phyloP scores from a whole-genome alignment of 2,797 vertebrate species.

The Takifugu ocellatus region DNA sequence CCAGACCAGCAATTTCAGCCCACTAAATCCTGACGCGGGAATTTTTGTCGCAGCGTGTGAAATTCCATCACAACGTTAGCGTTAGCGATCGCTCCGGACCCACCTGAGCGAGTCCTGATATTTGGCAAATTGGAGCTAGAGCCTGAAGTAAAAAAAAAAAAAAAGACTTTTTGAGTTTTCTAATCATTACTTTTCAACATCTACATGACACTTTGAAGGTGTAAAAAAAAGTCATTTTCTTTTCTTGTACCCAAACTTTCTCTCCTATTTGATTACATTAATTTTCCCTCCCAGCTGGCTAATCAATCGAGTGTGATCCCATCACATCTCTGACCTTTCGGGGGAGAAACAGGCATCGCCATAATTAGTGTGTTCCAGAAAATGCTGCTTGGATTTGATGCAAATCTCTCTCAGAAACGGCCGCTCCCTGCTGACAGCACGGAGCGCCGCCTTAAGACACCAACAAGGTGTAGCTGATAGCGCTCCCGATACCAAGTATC shows the following conservation, averaged over 20 bases:
- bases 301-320: slow-evolving; percentile 82
- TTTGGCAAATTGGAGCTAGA: no score
- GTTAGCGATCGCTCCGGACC: no score
- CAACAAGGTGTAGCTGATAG: slow-evolving; percentile 83
- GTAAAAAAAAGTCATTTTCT: neutral
- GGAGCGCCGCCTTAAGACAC: slow-evolving; percentile 75
- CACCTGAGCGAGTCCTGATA: no score
- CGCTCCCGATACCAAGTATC: slow-evolving; percentile 75
- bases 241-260: slow-evolving; percentile 7
- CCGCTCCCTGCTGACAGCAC: slow-evolving; percentile 74
- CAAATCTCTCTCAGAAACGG: slow-evolving; percentile 82
- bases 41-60: no score
- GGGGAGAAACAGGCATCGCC: slow-evolving; percentile 75
- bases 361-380: slow-evolving; percentile 82
- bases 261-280: slow-evolving; percentile 46
- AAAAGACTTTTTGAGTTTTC: neutral
- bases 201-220: neutral
- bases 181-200: neutral
- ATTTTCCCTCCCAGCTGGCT: slow-evolving; percentile 63
- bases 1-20: no score
- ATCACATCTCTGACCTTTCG: slow-evolving; percentile 78
- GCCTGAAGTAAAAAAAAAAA: no score
- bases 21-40: no score
- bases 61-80: no score
- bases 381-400: slow-evolving; percentile 78